Evolutionary conservation across 2,113 vertebrate species (phyloP).

Genomic region (Dendropsophus ebraccatus): DNA sequence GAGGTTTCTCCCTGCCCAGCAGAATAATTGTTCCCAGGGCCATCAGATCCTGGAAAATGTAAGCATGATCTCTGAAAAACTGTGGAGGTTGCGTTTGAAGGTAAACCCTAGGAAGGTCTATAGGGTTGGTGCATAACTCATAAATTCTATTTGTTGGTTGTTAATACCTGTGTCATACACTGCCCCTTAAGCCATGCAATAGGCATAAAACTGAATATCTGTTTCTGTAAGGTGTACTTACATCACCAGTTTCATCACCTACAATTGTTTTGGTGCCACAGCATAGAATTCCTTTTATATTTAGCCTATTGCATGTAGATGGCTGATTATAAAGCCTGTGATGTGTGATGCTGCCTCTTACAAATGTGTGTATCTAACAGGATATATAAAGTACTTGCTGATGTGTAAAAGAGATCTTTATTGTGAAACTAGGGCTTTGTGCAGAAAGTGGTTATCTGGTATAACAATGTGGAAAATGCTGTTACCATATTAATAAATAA

Average conservation of each 20-base stretch:
- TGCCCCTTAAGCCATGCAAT: too few relatives aligned
- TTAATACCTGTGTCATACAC: too few relatives aligned
- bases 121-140: too few relatives aligned
- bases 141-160: too few relatives aligned
- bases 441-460: neutral
- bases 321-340: neutral
- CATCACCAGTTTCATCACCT: neutral
- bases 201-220: too few relatives aligned
- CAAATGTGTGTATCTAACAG: neutral
- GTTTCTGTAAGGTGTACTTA: neutral
- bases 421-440: neutral
- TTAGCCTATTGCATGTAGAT: neutral
- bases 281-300: neutral
- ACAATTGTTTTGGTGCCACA: neutral
- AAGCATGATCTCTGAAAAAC: too few relatives aligned
- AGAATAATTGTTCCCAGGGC: too few relatives aligned
- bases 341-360: neutral
- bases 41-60: too few relatives aligned
- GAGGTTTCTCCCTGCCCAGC: too few relatives aligned
- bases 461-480: conserved; percentile 12
- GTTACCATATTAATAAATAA: conserved; percentile 30
- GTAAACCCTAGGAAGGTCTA: too few relatives aligned
- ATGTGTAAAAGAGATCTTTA: neutral
- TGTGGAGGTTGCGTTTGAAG: too few relatives aligned
- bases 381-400: neutral